These are phyloP conservation scores for Hecatera dysodea DNA, from an alignment of 2,888 invertebrate species.

Conservation along the genomic window DNA sequence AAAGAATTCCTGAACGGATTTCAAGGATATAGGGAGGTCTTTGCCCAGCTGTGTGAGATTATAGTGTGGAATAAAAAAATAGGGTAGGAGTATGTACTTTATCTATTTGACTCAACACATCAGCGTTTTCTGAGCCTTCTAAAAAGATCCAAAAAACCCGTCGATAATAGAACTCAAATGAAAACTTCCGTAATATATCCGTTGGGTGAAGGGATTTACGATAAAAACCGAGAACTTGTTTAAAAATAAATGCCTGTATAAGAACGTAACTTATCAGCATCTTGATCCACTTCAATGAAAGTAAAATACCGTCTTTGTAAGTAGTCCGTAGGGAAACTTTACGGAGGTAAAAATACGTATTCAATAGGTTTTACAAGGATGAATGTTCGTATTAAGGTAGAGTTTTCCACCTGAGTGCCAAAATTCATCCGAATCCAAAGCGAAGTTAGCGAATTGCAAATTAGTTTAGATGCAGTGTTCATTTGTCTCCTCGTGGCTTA, in stretches of 20 bases:
- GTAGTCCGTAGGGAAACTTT: slow-evolving; percentile 12
- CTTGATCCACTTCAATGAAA: slow-evolving; percentile 18
- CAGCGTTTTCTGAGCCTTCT: neutral
- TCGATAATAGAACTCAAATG: too few relatives aligned
- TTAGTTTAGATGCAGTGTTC: slow-evolving; percentile 7
- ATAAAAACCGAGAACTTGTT: slow-evolving; percentile 1
- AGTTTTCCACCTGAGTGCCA: neutral
- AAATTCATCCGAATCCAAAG: slow-evolving; percentile 5
- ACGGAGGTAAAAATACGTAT: neutral
- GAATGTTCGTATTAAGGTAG: neutral
- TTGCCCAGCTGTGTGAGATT: too few relatives aligned
- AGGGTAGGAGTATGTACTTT: too few relatives aligned
- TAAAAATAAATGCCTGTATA: slow-evolving; percentile 14
- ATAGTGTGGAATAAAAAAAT: too few relatives aligned
- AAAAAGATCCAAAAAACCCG: neutral
- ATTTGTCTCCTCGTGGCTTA: slow-evolving; percentile 2
- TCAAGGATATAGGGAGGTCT: too few relatives aligned
- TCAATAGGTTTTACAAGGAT: slow-evolving; percentile 2
- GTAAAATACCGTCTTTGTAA: neutral
- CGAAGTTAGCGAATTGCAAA: neutral
- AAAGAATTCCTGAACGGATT: too few relatives aligned
- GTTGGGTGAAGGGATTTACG: slow-evolving; percentile 1
- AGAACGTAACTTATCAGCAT: neutral
- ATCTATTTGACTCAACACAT: neutral
- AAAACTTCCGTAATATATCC: neutral